Base-by-base conservation (phyloP, 2,797 vertebrate species). In the Holocentrus rufus region DNA sequence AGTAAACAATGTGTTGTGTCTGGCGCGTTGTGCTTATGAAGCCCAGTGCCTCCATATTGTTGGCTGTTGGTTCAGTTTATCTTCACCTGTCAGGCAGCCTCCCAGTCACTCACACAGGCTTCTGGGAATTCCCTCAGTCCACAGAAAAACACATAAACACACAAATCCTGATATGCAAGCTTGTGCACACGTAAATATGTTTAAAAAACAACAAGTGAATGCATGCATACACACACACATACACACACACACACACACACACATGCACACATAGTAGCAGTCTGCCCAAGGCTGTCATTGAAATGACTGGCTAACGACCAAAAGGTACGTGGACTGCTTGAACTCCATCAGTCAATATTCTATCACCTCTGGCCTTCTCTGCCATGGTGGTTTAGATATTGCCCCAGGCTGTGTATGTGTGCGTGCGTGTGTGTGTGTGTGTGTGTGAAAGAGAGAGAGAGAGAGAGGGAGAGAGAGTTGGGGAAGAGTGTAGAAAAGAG, bases 261-360 rank as follows among this genome's bases (percentile, higher is more conserved):
- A 39, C 62, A 49, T 30, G 64, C 55, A 54, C 53, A 27, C 58
- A 58, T 62, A 54, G 9, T 13, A 25, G 7, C 5, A 50, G 47
- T 54, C 80, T 84, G 84, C 86, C 88, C 65, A 83, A 82, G 85
- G 87, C 85, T 81, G 76, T 81, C 80, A 85, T 87, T 89, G 84
- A 84, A 88, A 87, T 82, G 82, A 85, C 81, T 87, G 80, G 62
- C 77, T 83, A 77, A 86, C 85, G 77, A 89, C 82, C 84, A 82
- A 77, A 72, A 84, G 79, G 79, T 82, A 87, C 86, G 84, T 59
- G 42, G 65, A 76, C 83, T 85, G 77, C 78, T 86, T 83, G 74
- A 86, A 83, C 84, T 81, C 76, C 54, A 77, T 83, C 86, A 84
- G 85, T 88, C 89, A 88, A 85, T 87, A 90, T 76, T 86, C 82